These are phyloP conservation scores for Amazona guildingii DNA, from an alignment of 2,113 vertebrate species.

Conservation along the genomic window DNA sequence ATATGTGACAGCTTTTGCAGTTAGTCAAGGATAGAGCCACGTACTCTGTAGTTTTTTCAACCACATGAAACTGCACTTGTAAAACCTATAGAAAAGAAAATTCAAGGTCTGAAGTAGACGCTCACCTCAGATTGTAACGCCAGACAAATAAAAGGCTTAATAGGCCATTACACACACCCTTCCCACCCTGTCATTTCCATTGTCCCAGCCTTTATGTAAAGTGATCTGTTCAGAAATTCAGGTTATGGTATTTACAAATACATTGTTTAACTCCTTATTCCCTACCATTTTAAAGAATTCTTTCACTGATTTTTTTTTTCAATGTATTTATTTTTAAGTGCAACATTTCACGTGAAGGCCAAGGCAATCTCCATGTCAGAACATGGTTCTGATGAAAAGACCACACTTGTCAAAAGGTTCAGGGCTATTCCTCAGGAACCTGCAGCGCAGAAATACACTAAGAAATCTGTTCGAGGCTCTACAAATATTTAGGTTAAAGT, in stretches of 20 bases:
- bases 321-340: not conserved
- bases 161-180: not conserved
- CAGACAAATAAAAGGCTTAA: not conserved
- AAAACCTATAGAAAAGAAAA: not conserved
- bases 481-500: not conserved
- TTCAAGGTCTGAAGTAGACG: not conserved
- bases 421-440: not conserved
- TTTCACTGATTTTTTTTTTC: not conserved
- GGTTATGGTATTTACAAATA: not conserved
- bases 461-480: not conserved
- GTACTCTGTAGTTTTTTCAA: not conserved
- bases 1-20: not conserved
- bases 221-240: not conserved
- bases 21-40: conserved; percentile 31
- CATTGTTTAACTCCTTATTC: not conserved
- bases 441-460: not conserved
- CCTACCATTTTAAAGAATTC: not conserved
- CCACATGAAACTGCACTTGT: not conserved
- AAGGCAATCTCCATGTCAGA: not conserved
- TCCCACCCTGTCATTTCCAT: not conserved
- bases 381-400: fast-evolving
- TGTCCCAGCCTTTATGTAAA: not conserved
- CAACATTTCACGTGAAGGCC: not conserved
- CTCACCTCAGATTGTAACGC: not conserved
- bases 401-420: not conserved